Base-by-base conservation (phyloP, 2,113 vertebrate species). In the Platichthys flesus region DNA sequence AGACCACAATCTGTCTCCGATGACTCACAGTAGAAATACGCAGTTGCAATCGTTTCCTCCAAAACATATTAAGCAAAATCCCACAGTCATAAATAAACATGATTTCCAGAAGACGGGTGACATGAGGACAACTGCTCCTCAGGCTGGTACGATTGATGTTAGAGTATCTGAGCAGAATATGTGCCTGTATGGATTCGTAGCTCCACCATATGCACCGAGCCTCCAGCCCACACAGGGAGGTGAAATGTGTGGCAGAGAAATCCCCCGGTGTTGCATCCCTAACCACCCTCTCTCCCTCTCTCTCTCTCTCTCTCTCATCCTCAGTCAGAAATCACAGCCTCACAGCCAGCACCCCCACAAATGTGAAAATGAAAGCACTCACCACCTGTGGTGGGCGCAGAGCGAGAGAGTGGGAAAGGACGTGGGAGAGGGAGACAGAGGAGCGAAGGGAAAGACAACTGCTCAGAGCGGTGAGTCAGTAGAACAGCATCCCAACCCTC, bases 351-450 rank as follows among this genome's bases (percentile, higher is more conserved):
- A 82, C 91, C 87, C 91, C 88, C 79, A 90, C 89, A 79, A 59
- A 89, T 82, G 92, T 93, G 91, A 88, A 94, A 94, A 91, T 93
- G 85, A 93, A 90, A 83, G 80, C 85, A 80, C 77, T 77, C 80
- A 47, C 81, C 88, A 81, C 90, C 89, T 87, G 84, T 82, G 84
- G 89, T 84, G 87, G 67, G 74, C 88, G 80, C 81, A 82, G 85
- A 86, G 60, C 70, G 67, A 74, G 83, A 65, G 73, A 85, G 83
- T 86, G 68, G 73, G 78, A 81, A 67, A 71, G 74, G 65, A 76
- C 35, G 68, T 71, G 70, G 69, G 80, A 67, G 72, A 74, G 74
- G 74, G 85, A 86, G 76, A 78, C 68, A 28, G 52, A 55, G 56
- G 66, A 73, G 40, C 37, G 60, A 59, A 72, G 69, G 69, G 85